Percentiles rank a stretch among this genome's conserved stretches.
Evolutionary conservation across 2,888 invertebrate species (phyloP).

Genomic region (Thyatira batis): DNA sequence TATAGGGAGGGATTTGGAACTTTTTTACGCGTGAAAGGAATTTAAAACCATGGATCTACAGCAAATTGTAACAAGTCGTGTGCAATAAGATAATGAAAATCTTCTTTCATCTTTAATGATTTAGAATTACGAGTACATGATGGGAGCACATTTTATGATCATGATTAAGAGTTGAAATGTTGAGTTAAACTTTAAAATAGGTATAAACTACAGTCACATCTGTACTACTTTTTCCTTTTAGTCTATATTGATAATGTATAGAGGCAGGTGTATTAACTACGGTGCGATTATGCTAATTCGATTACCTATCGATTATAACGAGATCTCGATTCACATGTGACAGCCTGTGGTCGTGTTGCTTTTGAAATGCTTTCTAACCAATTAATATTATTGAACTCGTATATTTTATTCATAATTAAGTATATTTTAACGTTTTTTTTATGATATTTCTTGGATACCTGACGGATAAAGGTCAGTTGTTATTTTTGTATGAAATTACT

Average conservation of each 20-base stretch:
- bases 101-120: too few relatives aligned
- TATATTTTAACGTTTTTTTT: conserved; percentile 7
- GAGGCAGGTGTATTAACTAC: conserved; percentile 40
- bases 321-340: conserved; percentile 37
- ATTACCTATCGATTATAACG: conserved; percentile 39
- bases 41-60: too few relatives aligned
- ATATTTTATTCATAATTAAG: neutral
- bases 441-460: too few relatives aligned
- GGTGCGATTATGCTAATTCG: conserved; percentile 45
- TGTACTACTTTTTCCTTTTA: neutral
- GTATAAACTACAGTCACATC: neutral
- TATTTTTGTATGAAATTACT: conserved; percentile 18
- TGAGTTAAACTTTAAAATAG: conserved; percentile 3
- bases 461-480: conserved; percentile 9
- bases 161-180: too few relatives aligned
- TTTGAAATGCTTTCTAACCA: conserved; percentile 11
- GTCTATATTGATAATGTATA: neutral
- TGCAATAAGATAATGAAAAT: too few relatives aligned
- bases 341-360: conserved; percentile 9
- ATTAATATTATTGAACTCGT: conserved; percentile 13
- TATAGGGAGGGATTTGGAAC: too few relatives aligned
- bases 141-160: too few relatives aligned
- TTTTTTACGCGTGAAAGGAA: too few relatives aligned
- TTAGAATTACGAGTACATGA: too few relatives aligned
- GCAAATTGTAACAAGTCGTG: too few relatives aligned